phyloP scores from a whole-genome alignment of 2,113 vertebrate genomes.

The Eolophus roseicapilla region DNA sequence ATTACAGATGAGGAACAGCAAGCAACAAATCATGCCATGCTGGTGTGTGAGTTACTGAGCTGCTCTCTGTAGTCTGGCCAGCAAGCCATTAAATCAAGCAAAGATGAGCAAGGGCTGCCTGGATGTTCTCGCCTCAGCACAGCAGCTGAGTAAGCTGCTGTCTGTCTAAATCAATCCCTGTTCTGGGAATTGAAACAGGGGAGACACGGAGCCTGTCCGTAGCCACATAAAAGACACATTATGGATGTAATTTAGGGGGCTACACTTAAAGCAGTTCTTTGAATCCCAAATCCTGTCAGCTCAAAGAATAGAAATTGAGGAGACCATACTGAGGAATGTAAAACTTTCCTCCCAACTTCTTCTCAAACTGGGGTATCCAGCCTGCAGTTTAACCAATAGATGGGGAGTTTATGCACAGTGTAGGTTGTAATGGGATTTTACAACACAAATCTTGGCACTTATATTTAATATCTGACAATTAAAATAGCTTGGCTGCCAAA shows the following conservation, averaged over 20 bases:
- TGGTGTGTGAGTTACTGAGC: not conserved
- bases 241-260: not conserved
- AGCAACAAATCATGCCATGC: not conserved
- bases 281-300: not conserved
- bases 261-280: not conserved
- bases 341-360: not conserved
- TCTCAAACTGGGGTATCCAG: not conserved
- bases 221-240: not conserved
- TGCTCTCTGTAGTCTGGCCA: constrained; percentile 24
- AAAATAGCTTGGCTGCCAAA: constrained; percentile 14
- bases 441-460: not conserved
- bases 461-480: constrained; percentile 36
- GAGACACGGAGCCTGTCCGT: not conserved
- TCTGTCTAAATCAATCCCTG: constrained; percentile 10
- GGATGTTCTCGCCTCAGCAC: constrained; percentile 1
- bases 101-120: constrained; percentile 50
- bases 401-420: not conserved
- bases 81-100: constrained; percentile 28
- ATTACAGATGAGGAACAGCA: constrained; percentile 34
- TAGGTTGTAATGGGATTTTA: constrained; percentile 25
- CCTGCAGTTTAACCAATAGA: not conserved
- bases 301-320: not conserved
- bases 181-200: not conserved
- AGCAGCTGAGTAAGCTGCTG: constrained; percentile 43
- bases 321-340: not conserved